Evolutionary conservation across 2,113 vertebrate species (phyloP), one percentile per base, ranked within the genome.

Genomic region (Zeus faber): DNA sequence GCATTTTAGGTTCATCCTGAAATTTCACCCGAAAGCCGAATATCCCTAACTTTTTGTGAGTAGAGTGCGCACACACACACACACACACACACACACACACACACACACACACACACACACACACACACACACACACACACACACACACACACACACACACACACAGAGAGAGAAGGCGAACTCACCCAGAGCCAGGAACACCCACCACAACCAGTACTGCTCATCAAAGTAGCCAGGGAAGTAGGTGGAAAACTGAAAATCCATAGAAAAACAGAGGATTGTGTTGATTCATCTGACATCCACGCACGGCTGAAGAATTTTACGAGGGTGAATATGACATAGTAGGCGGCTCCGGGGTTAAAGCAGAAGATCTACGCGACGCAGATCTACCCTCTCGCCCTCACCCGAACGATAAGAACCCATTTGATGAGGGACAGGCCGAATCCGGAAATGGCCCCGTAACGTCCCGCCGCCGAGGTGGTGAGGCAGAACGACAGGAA

Each of bases 181-280:
- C 95, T 95, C 84, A 99, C 96, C 97, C 74, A 98, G 86, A 25
- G 95, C 93, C 83, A 99, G 87, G 79, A 99, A 99, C 79, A 98
- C 96, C 97, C 97, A 99, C 97, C 97, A 99, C 70, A 99, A 86
- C 97, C 97, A 99, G 66, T 97, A 99, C 84, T 98, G 96, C 3
- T 96, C 97, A 86, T 99, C 95, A 67, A 99, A 98, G 85, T 98
- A 99, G 75, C 94, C 96, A 14, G 96, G 94, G 74, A 99, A 99
- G 77, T 98, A 99, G 70, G 96, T 95, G 1, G 96, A 99, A 84
- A 99, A 98, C 96, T 99, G 64, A 17, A 67, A 74, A n/a, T n/a
- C n/a, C 23, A 54, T 39, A 41, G 3, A 51, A 2, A 50, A 48
- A 13, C 33, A 7, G 2, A 26, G 8, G 27, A 29, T n/a, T 29